phyloP scores from a whole-genome alignment of 2,888 invertebrate species.

The Chaetogeoica ovagalla region DNA sequence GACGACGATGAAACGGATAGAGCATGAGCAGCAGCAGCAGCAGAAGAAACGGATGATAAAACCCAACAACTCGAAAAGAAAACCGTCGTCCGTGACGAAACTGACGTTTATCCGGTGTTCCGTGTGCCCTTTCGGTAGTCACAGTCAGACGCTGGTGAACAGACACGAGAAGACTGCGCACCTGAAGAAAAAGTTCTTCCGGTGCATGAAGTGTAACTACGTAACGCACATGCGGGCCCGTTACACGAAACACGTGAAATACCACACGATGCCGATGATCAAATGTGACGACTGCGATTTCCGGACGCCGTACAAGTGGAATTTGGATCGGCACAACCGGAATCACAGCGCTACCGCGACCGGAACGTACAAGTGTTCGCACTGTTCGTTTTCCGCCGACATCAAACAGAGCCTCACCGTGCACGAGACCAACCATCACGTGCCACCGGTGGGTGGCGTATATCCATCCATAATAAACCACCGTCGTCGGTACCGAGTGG shows the following conservation, averaged over 20 bases:
- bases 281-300: constrained; percentile 93
- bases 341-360: constrained; percentile 75
- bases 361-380: constrained; percentile 82
- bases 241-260: constrained; percentile 89
- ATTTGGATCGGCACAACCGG: constrained; percentile 89
- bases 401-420: constrained; percentile 90
- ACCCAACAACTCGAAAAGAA: constrained; percentile 53
- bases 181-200: constrained; percentile 77
- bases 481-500: constrained; percentile 72
- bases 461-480: constrained; percentile 56
- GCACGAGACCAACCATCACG: constrained; percentile 89
- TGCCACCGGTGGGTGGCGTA: constrained; percentile 73
- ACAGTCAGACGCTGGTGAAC: constrained; percentile 68
- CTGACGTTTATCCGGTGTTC: constrained; percentile 62
- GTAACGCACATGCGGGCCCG: constrained; percentile 87
- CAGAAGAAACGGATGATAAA: constrained; percentile 61
- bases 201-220: constrained; percentile 89
- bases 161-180: constrained; percentile 77
- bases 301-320: constrained; percentile 82
- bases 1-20: background rate
- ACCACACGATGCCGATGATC: constrained; percentile 92
- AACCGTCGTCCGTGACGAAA: constrained; percentile 38
- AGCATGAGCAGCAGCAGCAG: constrained; percentile 20
- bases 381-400: constrained; percentile 88
- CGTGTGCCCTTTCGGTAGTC: constrained; percentile 70